phyloP scores from a whole-genome alignment of 2,113 vertebrate genomes.

The Prinia subflava region DNA sequence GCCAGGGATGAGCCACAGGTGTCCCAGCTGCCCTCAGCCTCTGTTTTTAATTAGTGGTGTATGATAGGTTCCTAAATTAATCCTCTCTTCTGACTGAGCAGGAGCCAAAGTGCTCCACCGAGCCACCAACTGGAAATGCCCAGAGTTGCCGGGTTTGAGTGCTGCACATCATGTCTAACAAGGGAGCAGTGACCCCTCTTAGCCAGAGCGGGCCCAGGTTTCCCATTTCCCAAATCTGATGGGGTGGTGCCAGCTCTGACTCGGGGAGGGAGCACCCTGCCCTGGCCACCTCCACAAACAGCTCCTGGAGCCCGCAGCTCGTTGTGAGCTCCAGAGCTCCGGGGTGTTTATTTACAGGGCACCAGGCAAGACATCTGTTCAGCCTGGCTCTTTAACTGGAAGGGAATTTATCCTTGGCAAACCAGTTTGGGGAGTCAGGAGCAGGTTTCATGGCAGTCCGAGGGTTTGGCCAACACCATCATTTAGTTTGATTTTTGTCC shows the following conservation, averaged over 20 bases:
- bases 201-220: background rate
- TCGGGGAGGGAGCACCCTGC: background rate
- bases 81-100: background rate
- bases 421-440: background rate
- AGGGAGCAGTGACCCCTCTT: background rate
- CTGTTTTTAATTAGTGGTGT: background rate
- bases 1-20: background rate
- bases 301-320: background rate
- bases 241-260: background rate
- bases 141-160: background rate
- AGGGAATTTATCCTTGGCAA: slow-evolving; percentile 54
- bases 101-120: background rate
- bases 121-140: background rate
- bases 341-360: slow-evolving; percentile 39
- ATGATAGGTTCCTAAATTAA: slow-evolving; percentile 17
- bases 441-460: background rate
- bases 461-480: background rate
- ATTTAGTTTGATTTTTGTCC: background rate
- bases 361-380: slow-evolving; percentile 41
- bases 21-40: background rate
- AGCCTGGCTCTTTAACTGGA: slow-evolving; percentile 17
- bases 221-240: background rate
- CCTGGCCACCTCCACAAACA: background rate
- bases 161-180: background rate
- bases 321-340: background rate